Percentiles rank a stretch among this genome's conserved stretches.
phyloP scores from a whole-genome alignment of 1,140 invertebrate genomes.

The Condylostylus longicornis region DNA sequence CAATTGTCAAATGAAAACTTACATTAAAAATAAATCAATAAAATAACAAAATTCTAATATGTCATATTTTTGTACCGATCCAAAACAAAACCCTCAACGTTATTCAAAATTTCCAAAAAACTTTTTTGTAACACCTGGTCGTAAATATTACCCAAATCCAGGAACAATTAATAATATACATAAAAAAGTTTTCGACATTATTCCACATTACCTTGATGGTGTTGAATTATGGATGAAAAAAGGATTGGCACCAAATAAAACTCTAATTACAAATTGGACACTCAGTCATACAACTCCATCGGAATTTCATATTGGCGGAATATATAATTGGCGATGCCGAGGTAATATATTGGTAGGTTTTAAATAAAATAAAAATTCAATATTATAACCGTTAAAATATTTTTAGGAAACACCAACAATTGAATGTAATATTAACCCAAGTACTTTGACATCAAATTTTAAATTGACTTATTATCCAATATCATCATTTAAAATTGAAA shows the following conservation, averaged over 20 bases:
- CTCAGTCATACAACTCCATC: slow-evolving; percentile 1
- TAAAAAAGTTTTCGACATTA: slow-evolving; percentile 5
- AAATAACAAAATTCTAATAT: too few relatives aligned
- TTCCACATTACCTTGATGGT: slow-evolving; percentile 2
- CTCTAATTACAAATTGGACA: background rate
- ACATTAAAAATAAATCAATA: too few relatives aligned
- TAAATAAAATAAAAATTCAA: background rate
- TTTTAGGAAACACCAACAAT: slow-evolving; percentile 6
- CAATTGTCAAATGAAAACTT: too few relatives aligned
- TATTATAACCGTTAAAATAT: background rate
- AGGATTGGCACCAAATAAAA: slow-evolving; percentile 1
- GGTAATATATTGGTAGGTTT: slow-evolving; percentile 1
- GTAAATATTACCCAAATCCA: background rate
- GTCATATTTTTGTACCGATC: too few relatives aligned
- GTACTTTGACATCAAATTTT: slow-evolving; percentile 4
- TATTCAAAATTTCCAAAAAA: background rate
- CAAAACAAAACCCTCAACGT: too few relatives aligned
- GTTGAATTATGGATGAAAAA: background rate
- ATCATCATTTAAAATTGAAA: background rate
- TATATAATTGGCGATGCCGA: background rate
- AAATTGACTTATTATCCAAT: slow-evolving; percentile 3
- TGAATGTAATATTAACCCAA: slow-evolving; percentile 4
- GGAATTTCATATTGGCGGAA: slow-evolving; percentile 4
- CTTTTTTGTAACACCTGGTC: background rate
- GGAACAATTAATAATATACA: slow-evolving; percentile 6